A percentile compares a stretch with the other conserved stretches of the same genome.
These are phyloP conservation scores for Anarsia innoxiella DNA, from an alignment of 2,888 invertebrate genomes.

Conservation along the genomic window DNA sequence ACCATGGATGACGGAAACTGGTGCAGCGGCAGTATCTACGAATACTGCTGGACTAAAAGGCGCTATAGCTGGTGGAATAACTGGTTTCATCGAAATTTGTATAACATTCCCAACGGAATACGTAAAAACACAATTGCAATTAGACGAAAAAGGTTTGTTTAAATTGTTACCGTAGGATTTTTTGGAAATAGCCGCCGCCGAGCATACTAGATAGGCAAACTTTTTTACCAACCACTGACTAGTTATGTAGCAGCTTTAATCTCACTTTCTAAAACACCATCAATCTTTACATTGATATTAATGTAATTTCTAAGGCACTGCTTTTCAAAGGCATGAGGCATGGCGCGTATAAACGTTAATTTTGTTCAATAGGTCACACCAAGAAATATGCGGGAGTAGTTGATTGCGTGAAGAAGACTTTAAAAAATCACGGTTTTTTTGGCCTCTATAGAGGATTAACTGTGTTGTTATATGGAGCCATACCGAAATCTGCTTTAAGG, in stretches of 20 bases:
- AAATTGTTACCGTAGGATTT: too few species aligned
- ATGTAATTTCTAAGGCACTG: too few species aligned
- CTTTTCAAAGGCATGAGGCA: too few species aligned
- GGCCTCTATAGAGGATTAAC: conserved; percentile 97
- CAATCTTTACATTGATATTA: too few species aligned
- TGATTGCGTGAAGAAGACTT: conserved; percentile 95
- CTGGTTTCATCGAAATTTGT: conserved; percentile 99
- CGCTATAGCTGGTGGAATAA: conserved; percentile 95
- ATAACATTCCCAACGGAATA: conserved; percentile 99
- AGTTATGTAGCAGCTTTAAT: too few species aligned
- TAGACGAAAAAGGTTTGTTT: conserved; percentile 90
- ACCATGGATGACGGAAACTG: conserved; percentile 84
- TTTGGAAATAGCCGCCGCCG: too few species aligned
- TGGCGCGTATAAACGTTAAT: too few species aligned
- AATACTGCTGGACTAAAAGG: conserved; percentile 87
- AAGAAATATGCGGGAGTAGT: conserved; percentile 89
- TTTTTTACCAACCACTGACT: too few species aligned
- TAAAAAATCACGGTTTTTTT: conserved; percentile 88
- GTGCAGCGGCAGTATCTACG: conserved; percentile 81
- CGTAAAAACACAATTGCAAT: conserved; percentile 98
- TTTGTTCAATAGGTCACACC: conserved; percentile 78
- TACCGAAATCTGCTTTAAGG: conserved; percentile 98
- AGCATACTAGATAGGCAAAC: too few species aligned
- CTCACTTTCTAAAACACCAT: too few species aligned
- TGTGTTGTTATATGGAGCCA: conserved; percentile 96